A percentile compares a stretch with the other conserved stretches of the same genome.
These are phyloP conservation scores for Amblyjoppa proteus DNA, from an alignment of 2,888 invertebrate genomes.

Conservation along the genomic window DNA sequence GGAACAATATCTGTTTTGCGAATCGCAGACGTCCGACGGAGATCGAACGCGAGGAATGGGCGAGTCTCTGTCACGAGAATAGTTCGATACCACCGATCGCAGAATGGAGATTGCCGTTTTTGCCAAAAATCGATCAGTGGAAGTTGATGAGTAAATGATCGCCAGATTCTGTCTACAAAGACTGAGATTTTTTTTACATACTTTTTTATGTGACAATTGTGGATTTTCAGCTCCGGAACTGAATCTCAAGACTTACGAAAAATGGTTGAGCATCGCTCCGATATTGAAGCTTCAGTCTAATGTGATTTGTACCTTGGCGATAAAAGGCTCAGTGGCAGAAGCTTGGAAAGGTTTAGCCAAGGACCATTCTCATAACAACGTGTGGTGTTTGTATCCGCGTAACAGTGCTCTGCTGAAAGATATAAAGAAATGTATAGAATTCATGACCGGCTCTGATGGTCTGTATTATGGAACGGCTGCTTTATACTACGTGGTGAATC, in stretches of 20 bases:
- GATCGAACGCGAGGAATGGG: slow-evolving; percentile 86
- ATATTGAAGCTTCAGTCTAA: slow-evolving; percentile 84
- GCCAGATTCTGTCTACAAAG: slow-evolving; percentile 33
- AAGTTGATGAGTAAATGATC: slow-evolving; percentile 82
- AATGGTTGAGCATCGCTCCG: slow-evolving; percentile 85
- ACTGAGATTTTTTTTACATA: slow-evolving; percentile 14
- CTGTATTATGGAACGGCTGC: slow-evolving; percentile 80
- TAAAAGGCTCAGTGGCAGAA: slow-evolving; percentile 84
- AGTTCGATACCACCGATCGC: slow-evolving; percentile 85
- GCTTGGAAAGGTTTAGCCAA: slow-evolving; percentile 70
- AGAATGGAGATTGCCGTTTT: slow-evolving; percentile 86
- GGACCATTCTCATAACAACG: slow-evolving; percentile 43
- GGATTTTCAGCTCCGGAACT: slow-evolving; percentile 82
- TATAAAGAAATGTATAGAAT: slow-evolving; percentile 78
- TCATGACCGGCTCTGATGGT: slow-evolving; percentile 74
- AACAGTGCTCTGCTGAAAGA: slow-evolving; percentile 76
- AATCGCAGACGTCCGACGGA: slow-evolving; percentile 82
- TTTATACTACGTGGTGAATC: slow-evolving; percentile 83
- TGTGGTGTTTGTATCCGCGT: slow-evolving; percentile 75
- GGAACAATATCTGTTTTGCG: background rate
- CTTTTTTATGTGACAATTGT: slow-evolving; percentile 9
- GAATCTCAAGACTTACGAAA: slow-evolving; percentile 85
- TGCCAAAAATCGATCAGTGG: slow-evolving; percentile 84
- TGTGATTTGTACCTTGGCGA: slow-evolving; percentile 85
- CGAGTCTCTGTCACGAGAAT: slow-evolving; percentile 82